phyloP scores from a whole-genome alignment of 2,888 invertebrate genomes.

The Metopia argyrocephala region DNA sequence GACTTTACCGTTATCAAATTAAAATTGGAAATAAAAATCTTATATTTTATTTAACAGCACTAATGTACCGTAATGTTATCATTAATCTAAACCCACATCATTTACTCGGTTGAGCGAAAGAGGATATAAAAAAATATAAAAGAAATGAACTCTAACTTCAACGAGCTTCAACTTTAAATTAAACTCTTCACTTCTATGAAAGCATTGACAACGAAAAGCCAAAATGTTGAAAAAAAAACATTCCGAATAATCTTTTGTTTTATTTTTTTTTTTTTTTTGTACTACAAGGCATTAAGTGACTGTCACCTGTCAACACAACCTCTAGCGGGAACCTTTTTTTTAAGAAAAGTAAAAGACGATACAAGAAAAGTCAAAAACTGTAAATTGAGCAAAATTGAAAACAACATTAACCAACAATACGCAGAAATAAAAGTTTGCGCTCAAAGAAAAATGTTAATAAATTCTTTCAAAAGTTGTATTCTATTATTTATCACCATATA shows the following conservation, averaged over 20 bases:
- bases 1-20: too few relatives aligned
- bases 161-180: constrained; percentile 29
- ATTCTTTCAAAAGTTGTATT: background rate
- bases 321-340: constrained; percentile 16
- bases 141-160: constrained; percentile 25
- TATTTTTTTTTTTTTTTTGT: background rate
- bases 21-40: constrained; percentile 20
- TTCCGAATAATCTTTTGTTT: too few relatives aligned
- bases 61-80: constrained; percentile 48
- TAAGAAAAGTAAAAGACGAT: background rate
- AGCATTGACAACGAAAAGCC: constrained; percentile 13
- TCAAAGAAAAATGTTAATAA: background rate
- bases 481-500: too few relatives aligned
- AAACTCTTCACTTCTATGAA: constrained; percentile 31
- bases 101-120: constrained; percentile 21
- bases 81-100: constrained; percentile 55
- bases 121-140: constrained; percentile 5
- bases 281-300: constrained; percentile 33
- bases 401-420: constrained; percentile 37
- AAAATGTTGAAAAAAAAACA: background rate
- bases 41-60: constrained; percentile 28
- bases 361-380: background rate
- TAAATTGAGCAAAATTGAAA: background rate
- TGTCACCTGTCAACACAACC: constrained; percentile 54
- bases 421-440: background rate